phyloP scores from a whole-genome alignment of 2,797 vertebrate species.

The Gymnothorax reevesii region DNA sequence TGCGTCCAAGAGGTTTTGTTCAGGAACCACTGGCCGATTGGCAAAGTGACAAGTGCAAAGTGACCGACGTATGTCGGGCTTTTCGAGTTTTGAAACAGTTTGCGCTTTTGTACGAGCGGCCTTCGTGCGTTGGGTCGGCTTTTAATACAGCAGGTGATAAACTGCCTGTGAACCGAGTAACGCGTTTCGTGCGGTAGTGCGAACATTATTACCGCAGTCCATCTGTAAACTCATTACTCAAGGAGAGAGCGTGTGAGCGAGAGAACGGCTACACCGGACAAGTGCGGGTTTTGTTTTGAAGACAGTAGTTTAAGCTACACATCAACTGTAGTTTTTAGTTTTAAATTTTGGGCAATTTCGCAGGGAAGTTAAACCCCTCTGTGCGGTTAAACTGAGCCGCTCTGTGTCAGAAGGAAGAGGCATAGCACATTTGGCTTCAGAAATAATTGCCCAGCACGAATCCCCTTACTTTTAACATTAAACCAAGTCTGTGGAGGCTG shows the following conservation, averaged over 20 bases:
- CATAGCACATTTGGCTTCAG: neutral
- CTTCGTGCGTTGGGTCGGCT: neutral
- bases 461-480: neutral
- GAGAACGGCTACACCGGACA: neutral
- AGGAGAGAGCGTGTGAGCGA: neutral
- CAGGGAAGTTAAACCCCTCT: neutral
- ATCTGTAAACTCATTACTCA: neutral
- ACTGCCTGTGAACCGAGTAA: neutral
- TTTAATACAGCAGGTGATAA: neutral
- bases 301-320: neutral
- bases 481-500: neutral
- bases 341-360: neutral
- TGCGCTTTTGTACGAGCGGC: neutral
- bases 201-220: neutral
- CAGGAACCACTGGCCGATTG: neutral
- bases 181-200: neutral
- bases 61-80: neutral
- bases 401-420: neutral
- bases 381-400: neutral
- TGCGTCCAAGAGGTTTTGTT: neutral
- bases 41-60: slow-evolving; percentile 12
- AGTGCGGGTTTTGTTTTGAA: neutral
- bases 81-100: slow-evolving; percentile 2
- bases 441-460: neutral
- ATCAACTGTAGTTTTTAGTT: neutral